Evolutionary conservation across 1,140 invertebrate species (phyloP), one percentile per base, ranked within the genome.

Genomic region (Hylaeus volcanicus): DNA sequence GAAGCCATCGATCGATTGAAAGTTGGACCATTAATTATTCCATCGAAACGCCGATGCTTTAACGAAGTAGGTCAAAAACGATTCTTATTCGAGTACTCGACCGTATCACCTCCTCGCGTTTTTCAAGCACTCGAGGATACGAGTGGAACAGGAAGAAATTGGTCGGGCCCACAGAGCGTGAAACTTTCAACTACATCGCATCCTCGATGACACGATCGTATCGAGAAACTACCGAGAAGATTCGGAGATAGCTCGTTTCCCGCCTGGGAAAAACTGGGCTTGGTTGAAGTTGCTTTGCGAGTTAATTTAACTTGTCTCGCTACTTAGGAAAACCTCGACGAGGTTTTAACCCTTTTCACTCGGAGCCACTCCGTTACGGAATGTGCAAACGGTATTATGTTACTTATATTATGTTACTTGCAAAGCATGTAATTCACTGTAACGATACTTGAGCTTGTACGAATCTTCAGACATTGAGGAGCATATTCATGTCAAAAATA

Each of bases 21-120:
- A 77, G 43, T 69, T 51, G 43, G 6, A 41, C 41, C 11, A 65
- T 65, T 79, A 15, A 12, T 58, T 66, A 72, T 70, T 71, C 68
- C 58, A 45, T 76, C 26, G 45, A 55, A 55, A 56, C n/a, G 51
- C 15, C 41, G 51, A 2, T 14, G 15, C 9, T 43, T 9, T 5
- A 26, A 41, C 15, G 39, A 56, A 66, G 2, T 45, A 14, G 48
- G 37, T 74, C 65, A 8, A 43, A 74, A 74, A 63, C 12, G 45
- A 74, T 60, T 37, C 26, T 55, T 11, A 45, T 73, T 39, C n/a
- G 5, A 14, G 26, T 26, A 26, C 26, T 26, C 26, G 26, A 26
- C 26, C 26, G 26, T 26, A 0, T 26, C 26, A 26, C 26, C 26
- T 26, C 26, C 26, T 26, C 26, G 26, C 26, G 26, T 26, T 26